Conservation (phyloP, 2,113 vertebrate genomes). For the Caloenas nicobarica region DNA sequence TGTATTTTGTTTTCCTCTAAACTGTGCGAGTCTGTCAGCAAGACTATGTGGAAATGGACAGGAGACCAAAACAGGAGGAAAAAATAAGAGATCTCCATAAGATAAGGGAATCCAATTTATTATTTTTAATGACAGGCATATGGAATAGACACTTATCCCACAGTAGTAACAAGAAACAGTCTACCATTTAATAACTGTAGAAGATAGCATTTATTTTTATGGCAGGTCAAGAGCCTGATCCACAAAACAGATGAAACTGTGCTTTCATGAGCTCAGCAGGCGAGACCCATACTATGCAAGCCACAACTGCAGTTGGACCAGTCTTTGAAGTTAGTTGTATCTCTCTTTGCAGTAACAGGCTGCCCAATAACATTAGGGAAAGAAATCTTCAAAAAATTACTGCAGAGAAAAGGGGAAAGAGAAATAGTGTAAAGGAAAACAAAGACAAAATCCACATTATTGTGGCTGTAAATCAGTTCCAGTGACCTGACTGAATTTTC, state of each 20-base stretch:
- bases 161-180: conserved; percentile 55
- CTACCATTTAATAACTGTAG: conserved; percentile 35
- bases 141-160: background rate
- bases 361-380: background rate
- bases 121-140: conserved; percentile 55
- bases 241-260: conserved; percentile 46
- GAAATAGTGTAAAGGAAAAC: background rate
- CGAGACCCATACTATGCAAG: background rate
- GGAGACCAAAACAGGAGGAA: background rate
- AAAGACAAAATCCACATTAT: conserved; percentile 23
- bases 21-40: conserved; percentile 41
- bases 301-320: background rate
- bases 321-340: conserved; percentile 37
- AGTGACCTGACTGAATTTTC: background rate
- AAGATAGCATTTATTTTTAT: conserved; percentile 53
- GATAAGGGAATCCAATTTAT: conserved; percentile 45
- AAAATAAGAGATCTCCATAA: conserved; percentile 19
- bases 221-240: conserved; percentile 31
- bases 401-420: background rate
- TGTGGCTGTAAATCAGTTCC: conserved; percentile 12
- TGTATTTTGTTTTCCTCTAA: conserved; percentile 58
- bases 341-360: background rate
- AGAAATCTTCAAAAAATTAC: background rate
- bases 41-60: background rate
- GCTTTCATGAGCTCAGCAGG: conserved; percentile 53